phyloP scores from a whole-genome alignment of 1,140 invertebrate species.

The Tribolium castaneum region DNA sequence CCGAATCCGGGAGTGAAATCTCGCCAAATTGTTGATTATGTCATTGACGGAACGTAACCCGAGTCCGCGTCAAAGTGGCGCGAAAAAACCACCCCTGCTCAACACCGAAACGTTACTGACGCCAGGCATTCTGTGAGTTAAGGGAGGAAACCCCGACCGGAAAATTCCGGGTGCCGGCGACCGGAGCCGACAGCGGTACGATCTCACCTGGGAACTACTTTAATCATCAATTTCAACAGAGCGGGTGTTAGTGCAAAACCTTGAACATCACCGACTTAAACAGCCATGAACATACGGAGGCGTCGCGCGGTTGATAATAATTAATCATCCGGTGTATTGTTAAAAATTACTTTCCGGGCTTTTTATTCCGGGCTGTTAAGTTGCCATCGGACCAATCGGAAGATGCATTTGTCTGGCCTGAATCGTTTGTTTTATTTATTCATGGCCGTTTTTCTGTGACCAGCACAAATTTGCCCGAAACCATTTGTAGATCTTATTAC shows the following conservation, averaged over 20 bases:
- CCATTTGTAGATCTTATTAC: background rate
- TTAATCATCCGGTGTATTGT: slow-evolving; percentile 11
- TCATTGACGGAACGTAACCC: background rate
- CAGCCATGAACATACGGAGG: slow-evolving; percentile 11
- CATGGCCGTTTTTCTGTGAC: background rate
- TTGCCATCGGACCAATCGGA: background rate
- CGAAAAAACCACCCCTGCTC: slow-evolving; percentile 32
- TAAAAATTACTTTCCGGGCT: slow-evolving; percentile 6
- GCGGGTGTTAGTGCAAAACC: slow-evolving; percentile 8
- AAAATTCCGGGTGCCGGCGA: slow-evolving; percentile 2
- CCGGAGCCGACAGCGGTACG: slow-evolving; percentile 9
- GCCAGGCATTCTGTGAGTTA: slow-evolving; percentile 38
- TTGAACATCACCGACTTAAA: slow-evolving; percentile 16
- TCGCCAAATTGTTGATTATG: background rate
- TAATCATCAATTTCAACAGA: slow-evolving; percentile 39
- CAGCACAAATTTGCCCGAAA: background rate
- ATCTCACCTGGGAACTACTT: slow-evolving; percentile 39
- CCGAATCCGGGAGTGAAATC: background rate
- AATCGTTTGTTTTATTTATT: background rate
- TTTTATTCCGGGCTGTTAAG: background rate
- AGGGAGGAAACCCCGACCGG: slow-evolving; percentile 39
- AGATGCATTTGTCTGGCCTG: background rate
- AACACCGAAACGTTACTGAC: slow-evolving; percentile 38
- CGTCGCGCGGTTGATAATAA: slow-evolving; percentile 5
- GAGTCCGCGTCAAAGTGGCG: background rate